Conservation (phyloP, 2,888 invertebrate genomes). For the Rhogogaster chlorosoma region DNA sequence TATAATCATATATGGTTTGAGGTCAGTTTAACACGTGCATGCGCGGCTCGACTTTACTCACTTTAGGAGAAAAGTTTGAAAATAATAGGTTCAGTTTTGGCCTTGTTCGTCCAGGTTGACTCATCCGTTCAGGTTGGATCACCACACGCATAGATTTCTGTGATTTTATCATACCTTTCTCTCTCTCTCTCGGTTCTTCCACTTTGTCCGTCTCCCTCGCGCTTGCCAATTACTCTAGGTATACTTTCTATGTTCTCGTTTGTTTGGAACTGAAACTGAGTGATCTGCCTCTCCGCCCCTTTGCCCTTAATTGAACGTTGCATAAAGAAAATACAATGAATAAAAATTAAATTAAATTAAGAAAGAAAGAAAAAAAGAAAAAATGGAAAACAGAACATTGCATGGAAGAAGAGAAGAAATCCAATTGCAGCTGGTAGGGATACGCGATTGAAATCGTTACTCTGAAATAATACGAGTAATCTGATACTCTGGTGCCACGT, state of each 20-base stretch:
- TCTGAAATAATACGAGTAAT: neutral
- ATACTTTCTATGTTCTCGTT: conserved; percentile 18
- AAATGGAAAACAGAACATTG: neutral
- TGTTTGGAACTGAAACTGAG: conserved; percentile 7
- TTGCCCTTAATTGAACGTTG: conserved; percentile 11
- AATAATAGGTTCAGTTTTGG: conserved; percentile 9
- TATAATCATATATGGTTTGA: conserved; percentile 31
- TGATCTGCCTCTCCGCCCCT: conserved; percentile 16
- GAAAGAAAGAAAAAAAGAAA: neutral
- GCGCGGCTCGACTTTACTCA: neutral
- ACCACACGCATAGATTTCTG: conserved; percentile 27
- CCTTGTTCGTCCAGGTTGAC: conserved; percentile 9
- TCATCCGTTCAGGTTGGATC: conserved; percentile 22
- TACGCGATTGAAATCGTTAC: conserved; percentile 24
- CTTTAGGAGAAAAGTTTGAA: conserved; percentile 14
- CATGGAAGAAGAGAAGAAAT: neutral
- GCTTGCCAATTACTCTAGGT: conserved; percentile 12
- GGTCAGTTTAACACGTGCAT: conserved; percentile 42
- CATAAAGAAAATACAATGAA: neutral
- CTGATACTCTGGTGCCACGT: conserved; percentile 3
- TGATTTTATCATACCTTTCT: conserved; percentile 5
- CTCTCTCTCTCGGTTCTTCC: neutral
- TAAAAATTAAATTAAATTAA: neutral
- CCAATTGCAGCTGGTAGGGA: neutral
- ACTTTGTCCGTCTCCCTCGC: neutral